Base-by-base conservation (phyloP, 1,140 invertebrate species). In the Hylyphantes graminicola region DNA sequence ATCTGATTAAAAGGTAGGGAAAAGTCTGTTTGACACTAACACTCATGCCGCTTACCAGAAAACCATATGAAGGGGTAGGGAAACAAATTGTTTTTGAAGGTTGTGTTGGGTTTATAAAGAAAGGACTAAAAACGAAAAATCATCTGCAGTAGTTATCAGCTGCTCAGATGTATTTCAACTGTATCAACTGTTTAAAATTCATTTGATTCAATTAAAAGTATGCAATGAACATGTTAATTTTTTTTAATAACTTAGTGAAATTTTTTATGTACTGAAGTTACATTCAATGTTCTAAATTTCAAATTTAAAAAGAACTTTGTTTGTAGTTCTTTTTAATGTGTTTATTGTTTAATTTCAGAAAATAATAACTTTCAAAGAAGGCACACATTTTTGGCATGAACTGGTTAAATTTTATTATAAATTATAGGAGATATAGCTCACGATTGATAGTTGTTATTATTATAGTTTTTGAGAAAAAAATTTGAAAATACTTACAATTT, bases 401-500 rank as follows among this genome's bases (percentile, higher is more conserved):
- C 12, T 61, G 12, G 6, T 61, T 15, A 61, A 61, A 61, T 15
- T n/a, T 17, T 15, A 61, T 61, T 61, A 15, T 61, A 61, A 61
- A 61, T 6, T 61, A 17, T 17, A 61, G 57, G 17, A 15, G 12
- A 61, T 15, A 61, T n/a, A n/a, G n/a, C n/a, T n/a, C n/a, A n/a
- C n/a, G n/a, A n/a, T n/a, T n/a, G n/a, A n/a, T n/a, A n/a, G n/a
- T n/a, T n/a, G n/a, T n/a, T 61, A 61, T 61, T 61, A 12, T 61
- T 15, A 12, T 2, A 15, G 6, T 15, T 61, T 61, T 2, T 15
- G 6, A 2, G 12, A 6, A 61, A n/a, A n/a, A 17, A 15, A 6
- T 61, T 1, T 17, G 6, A 74, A 35, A 9, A 74, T 77, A 87
- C 86, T 86, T 85, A 88, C 87, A 89, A 55, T 55, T 86, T 86